Evolutionary conservation across 1,140 invertebrate species (phyloP).

Genomic region (Ridgeia piscesae): DNA sequence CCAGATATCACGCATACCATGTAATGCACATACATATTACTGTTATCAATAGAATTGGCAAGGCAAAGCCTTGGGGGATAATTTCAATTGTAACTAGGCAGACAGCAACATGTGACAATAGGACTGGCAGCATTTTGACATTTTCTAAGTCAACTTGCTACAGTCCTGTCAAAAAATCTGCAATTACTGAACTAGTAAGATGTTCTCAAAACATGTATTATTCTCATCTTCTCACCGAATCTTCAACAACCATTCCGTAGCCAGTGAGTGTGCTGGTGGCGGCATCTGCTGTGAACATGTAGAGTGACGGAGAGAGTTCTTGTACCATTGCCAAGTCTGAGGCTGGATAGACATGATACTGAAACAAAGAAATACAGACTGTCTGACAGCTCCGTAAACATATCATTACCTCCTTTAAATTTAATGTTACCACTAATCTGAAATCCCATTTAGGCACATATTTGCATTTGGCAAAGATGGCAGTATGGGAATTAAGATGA

Average conservation of each 20-base stretch:
- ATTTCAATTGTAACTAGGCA: no score
- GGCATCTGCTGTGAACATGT: slow-evolving; percentile 72
- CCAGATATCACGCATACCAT: no score
- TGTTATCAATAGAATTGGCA: no score
- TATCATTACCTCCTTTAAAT: background rate
- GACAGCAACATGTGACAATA: no score
- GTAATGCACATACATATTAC: no score
- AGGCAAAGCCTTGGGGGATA: no score
- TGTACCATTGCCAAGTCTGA: slow-evolving; percentile 59
- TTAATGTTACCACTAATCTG: background rate
- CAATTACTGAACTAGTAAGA: background rate
- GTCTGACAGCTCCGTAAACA: background rate
- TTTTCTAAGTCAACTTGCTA: background rate
- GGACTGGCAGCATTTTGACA: background rate
- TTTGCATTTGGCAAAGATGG: background rate
- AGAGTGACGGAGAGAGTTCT: slow-evolving; percentile 47
- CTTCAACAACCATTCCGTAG: slow-evolving; percentile 8
- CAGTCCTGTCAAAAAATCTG: background rate
- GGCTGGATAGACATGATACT: slow-evolving; percentile 68
- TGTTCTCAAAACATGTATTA: background rate
- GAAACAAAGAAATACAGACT: slow-evolving; percentile 20
- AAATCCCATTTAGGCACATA: background rate
- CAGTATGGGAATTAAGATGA: no score
- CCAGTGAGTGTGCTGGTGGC: slow-evolving; percentile 60
- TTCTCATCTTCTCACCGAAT: background rate